Conservation (phyloP, 2,797 vertebrate species). For the Sebastes itinus region DNA sequence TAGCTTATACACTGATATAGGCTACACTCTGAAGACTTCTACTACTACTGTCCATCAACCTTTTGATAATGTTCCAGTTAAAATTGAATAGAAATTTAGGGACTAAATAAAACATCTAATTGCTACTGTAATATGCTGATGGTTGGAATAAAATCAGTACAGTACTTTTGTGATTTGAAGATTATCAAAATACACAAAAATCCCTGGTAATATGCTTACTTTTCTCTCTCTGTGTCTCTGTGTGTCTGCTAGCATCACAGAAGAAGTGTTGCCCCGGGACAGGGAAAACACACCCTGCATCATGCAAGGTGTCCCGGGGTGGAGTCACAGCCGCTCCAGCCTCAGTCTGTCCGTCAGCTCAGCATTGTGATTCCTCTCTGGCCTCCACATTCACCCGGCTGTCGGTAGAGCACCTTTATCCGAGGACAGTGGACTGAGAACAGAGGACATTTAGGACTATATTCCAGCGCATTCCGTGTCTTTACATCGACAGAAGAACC, state of each 20-base stretch:
- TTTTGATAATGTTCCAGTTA: neutral
- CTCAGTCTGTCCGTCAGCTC: neutral
- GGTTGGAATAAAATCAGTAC: neutral
- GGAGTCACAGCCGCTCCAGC: slow-evolving; percentile 59
- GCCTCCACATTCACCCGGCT: neutral
- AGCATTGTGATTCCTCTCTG: neutral
- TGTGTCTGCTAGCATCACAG: neutral
- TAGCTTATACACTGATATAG: no score
- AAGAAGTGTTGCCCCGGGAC: slow-evolving; percentile 37
- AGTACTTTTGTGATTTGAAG: neutral
- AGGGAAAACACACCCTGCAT: neutral
- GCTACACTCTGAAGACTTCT: neutral
- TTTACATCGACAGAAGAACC: neutral
- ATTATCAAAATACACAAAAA: neutral
- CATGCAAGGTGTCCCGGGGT: slow-evolving; percentile 45
- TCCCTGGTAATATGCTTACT: rapidly evolving
- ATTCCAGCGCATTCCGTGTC: neutral
- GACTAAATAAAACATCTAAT: neutral
- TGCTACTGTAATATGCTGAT: neutral
- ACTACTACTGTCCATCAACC: neutral
- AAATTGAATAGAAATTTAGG: neutral
- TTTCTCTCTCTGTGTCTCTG: no score
- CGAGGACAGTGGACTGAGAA: slow-evolving; percentile 10
- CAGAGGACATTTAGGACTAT: neutral
- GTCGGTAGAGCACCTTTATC: neutral